phyloP scores from a whole-genome alignment of 2,113 vertebrate species.

The Elgaria multicarinata region DNA sequence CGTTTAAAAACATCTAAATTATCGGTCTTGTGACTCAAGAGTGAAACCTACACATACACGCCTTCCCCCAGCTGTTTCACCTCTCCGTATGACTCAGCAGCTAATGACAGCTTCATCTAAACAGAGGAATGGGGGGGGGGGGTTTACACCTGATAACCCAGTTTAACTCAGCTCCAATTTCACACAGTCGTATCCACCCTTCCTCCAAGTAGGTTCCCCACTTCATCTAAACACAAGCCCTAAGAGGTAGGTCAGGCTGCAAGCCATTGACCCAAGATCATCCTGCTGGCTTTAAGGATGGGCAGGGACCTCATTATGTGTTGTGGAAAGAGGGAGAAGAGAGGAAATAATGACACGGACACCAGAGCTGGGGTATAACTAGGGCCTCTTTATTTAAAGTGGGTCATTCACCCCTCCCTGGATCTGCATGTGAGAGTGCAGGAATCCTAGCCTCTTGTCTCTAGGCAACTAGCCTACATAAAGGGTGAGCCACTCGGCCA shows the following conservation, averaged over 20 bases:
- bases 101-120: neutral
- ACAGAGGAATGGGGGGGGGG: neutral
- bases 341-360: no score
- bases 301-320: no score
- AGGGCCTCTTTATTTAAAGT: no score
- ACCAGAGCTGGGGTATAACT: no score
- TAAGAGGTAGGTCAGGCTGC: neutral
- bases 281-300: neutral
- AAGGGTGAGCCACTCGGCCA: no score
- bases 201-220: no score
- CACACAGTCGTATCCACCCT: neutral
- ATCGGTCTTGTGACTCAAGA: neutral
- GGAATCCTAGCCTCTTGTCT: no score
- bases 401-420: no score
- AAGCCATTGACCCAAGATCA: neutral
- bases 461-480: no score
- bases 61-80: neutral
- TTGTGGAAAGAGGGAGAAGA: no score
- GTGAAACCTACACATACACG: neutral
- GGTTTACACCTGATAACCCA: neutral
- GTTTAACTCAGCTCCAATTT: neutral
- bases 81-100: neutral
- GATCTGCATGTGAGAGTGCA: no score
- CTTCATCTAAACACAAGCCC: no score
- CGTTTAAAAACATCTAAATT: neutral